These are phyloP conservation scores for Cephalopholis sonnerati DNA, from an alignment of 2,113 vertebrate species.

Conservation along the genomic window DNA sequence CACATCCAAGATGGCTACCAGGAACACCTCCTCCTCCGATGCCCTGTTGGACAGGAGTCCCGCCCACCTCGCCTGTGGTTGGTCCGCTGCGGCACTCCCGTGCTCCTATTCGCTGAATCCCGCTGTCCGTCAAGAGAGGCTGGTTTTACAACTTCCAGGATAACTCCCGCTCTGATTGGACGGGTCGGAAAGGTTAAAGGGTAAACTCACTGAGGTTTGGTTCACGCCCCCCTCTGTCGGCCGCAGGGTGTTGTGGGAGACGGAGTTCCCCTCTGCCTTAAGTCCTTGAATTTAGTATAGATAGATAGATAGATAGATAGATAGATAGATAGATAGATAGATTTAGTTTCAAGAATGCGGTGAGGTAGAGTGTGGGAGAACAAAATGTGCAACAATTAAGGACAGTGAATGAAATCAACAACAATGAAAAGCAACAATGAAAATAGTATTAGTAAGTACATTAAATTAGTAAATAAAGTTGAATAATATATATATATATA, in stretches of 20 bases:
- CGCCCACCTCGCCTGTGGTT: slow-evolving; percentile 63
- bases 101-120: slow-evolving; percentile 30
- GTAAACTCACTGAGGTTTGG: background rate
- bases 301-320: too few relatives aligned
- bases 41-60: slow-evolving; percentile 64
- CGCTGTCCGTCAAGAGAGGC: slow-evolving; percentile 27
- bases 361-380: too few relatives aligned
- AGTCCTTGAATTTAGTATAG: too few relatives aligned
- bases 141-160: slow-evolving; percentile 77
- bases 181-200: slow-evolving; percentile 79
- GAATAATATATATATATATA: too few relatives aligned
- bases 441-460: too few relatives aligned
- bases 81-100: background rate
- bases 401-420: too few relatives aligned
- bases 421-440: too few relatives aligned
- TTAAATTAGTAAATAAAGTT: too few relatives aligned
- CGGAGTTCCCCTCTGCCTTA: background rate
- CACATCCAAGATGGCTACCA: slow-evolving; percentile 88
- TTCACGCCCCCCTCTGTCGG: background rate
- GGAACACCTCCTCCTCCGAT: slow-evolving; percentile 86
- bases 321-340: too few relatives aligned
- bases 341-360: too few relatives aligned
- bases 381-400: too few relatives aligned
- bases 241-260: slow-evolving; percentile 48
- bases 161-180: slow-evolving; percentile 71